A percentile compares a stretch with the other conserved stretches of the same genome.
Evolutionary conservation across 2,113 vertebrate species (phyloP).

Genomic region (Sinocyclocheilus maitianheensis): DNA sequence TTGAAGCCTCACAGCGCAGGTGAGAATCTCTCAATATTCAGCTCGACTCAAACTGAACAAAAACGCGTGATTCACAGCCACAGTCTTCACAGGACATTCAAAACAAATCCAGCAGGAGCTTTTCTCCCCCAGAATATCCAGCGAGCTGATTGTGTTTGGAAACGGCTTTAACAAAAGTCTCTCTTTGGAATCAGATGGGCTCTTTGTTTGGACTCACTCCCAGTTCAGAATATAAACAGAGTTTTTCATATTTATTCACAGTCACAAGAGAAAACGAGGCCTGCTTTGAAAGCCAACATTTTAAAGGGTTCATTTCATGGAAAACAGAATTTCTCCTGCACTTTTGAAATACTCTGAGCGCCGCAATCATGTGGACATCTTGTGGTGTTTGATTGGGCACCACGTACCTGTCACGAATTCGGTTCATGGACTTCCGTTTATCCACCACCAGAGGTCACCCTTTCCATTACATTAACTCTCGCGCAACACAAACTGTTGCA

Average conservation of each 20-base stretch:
- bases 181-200: not conserved
- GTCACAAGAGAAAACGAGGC: not conserved
- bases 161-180: not conserved
- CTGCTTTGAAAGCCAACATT: not conserved
- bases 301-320: not conserved
- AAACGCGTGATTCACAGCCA: not conserved
- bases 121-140: not conserved
- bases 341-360: not conserved
- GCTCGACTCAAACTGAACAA: not conserved
- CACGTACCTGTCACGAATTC: too few relatives aligned
- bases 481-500: too few relatives aligned
- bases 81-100: not conserved
- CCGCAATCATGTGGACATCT: not conserved
- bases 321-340: not conserved
- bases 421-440: too few relatives aligned
- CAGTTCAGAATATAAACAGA: not conserved
- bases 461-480: too few relatives aligned
- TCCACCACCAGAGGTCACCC: too few relatives aligned
- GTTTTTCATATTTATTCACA: conserved; percentile 1
- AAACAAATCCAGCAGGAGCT: not conserved
- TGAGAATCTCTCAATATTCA: not conserved
- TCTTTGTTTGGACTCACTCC: not conserved
- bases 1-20: not conserved
- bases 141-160: not conserved
- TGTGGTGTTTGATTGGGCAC: not conserved